Conservation (phyloP, 2,888 invertebrate species). For the Torymus auratus region DNA sequence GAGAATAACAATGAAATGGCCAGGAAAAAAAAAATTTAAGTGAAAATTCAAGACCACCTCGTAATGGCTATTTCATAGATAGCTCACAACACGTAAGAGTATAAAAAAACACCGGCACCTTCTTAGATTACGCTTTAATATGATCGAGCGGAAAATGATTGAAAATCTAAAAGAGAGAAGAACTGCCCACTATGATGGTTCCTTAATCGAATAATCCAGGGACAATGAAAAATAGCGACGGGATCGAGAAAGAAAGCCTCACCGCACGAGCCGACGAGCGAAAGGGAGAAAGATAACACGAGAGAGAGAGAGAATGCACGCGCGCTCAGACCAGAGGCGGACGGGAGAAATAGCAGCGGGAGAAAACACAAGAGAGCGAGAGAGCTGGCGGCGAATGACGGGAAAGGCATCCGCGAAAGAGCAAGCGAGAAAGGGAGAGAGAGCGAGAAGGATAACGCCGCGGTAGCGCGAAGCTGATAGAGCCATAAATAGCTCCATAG, state of each 20-base stretch:
- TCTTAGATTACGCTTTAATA: constrained; percentile 42
- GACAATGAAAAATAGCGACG: constrained; percentile 47
- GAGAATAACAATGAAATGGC: too few relatives aligned
- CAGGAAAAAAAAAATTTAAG: too few relatives aligned
- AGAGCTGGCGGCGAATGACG: constrained; percentile 15
- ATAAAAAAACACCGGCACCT: constrained; percentile 17
- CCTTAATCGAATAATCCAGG: constrained; percentile 52
- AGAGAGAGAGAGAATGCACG: not conserved
- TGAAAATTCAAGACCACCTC: too few relatives aligned
- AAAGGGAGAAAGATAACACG: constrained; percentile 4
- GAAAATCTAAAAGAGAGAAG: constrained; percentile 40
- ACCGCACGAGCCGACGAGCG: constrained; percentile 7
- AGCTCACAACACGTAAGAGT: too few relatives aligned
- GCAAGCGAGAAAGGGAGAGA: not conserved
- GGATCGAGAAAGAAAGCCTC: constrained; percentile 38
- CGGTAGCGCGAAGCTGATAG: constrained; percentile 69
- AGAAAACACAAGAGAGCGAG: not conserved
- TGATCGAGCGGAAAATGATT: constrained; percentile 40
- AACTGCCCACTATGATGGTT: constrained; percentile 17
- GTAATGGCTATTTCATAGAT: not conserved
- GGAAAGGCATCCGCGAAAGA: not conserved
- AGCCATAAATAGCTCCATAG: constrained; percentile 75
- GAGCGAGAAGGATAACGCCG: constrained; percentile 48
- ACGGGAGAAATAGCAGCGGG: too few relatives aligned
- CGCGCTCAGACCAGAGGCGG: not conserved